phyloP scores from a whole-genome alignment of 2,888 invertebrate genomes.

The Orchesellides sinensis region DNA sequence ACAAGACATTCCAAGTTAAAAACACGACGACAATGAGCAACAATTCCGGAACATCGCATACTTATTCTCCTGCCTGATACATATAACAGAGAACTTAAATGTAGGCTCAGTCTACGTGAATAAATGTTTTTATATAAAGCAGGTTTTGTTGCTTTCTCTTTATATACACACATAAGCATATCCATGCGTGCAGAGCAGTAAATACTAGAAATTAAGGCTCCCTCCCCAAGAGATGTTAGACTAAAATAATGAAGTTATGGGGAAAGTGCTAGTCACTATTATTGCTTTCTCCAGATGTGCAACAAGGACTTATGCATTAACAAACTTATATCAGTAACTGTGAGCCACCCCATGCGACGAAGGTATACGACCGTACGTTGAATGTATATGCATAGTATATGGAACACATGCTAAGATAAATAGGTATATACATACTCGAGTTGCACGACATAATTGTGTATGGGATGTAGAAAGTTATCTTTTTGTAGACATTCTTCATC shows the following conservation, averaged over 20 bases:
- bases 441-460: too few relatives aligned
- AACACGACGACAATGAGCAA: conserved; percentile 33
- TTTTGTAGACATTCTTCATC: too few relatives aligned
- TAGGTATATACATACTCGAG: too few relatives aligned
- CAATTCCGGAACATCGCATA: conserved; percentile 36
- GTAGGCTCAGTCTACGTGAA: too few relatives aligned
- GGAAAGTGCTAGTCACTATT: conserved; percentile 34
- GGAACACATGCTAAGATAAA: too few relatives aligned
- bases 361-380: too few relatives aligned
- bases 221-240: conserved; percentile 39
- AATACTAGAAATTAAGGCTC: conserved; percentile 45
- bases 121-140: too few relatives aligned
- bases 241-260: conserved; percentile 56
- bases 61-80: not conserved
- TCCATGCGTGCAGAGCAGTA: not conserved
- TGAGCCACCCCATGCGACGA: too few relatives aligned
- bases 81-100: not conserved
- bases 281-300: conserved; percentile 54
- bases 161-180: too few relatives aligned
- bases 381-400: too few relatives aligned
- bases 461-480: too few relatives aligned
- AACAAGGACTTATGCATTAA: conserved; percentile 48
- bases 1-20: not conserved
- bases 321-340: conserved; percentile 21
- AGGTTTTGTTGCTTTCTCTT: too few relatives aligned